A percentile compares a stretch with the other conserved stretches of the same genome.
Conservation (phyloP, 2,113 vertebrate genomes). For the Amazona guildingii region DNA sequence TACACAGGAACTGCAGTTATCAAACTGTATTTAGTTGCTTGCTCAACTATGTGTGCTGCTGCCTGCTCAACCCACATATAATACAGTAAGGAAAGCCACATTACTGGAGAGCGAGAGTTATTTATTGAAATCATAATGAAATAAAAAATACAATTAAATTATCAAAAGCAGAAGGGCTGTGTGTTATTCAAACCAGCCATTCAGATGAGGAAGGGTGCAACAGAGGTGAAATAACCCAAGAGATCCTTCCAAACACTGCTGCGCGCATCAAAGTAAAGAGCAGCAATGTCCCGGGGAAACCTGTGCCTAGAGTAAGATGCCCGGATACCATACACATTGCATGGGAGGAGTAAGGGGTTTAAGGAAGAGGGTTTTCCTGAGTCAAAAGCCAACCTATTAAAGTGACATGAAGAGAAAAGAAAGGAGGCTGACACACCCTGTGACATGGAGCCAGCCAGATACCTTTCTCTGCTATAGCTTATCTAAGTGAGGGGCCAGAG, state of each 20-base stretch:
- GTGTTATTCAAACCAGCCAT: neutral
- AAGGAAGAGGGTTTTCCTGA: neutral
- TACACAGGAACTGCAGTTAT: neutral
- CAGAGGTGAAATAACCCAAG: neutral
- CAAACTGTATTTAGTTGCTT: neutral
- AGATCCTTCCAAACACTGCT: neutral
- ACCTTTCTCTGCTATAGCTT: neutral
- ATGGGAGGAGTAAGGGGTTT: neutral
- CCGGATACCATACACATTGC: neutral
- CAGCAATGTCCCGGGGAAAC: neutral
- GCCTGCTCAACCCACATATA: neutral
- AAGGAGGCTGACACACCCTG: neutral
- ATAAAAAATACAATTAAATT: neutral
- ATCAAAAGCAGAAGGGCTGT: neutral
- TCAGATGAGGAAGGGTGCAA: neutral
- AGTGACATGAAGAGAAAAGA: neutral
- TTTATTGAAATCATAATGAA: neutral
- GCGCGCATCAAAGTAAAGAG: neutral
- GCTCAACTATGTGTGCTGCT: neutral
- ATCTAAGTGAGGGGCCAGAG: neutral
- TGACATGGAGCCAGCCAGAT: neutral
- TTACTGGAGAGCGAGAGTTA: neutral
- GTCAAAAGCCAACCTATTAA: neutral
- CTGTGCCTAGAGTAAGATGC: neutral
- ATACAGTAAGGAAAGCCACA: neutral